Base-by-base conservation (phyloP, 2,888 invertebrate species). In the Pammene aurita region DNA sequence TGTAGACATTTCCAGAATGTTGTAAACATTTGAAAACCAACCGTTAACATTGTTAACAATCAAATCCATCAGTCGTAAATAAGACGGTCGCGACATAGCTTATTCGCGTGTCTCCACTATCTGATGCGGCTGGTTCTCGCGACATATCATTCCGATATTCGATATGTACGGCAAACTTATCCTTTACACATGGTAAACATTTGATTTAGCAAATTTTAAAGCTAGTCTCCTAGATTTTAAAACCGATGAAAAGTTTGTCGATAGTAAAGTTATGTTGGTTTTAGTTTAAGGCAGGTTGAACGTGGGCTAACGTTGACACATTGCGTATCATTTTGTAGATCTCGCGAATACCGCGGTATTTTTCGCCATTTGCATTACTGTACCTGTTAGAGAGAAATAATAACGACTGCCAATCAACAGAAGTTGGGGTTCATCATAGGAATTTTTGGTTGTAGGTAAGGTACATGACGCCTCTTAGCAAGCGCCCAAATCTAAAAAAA, bases 351-450 rank as follows among this genome's bases (percentile, higher is more conserved):
- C 76, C 77, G 71, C 66, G 69, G 77, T 81, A 78, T 82, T 84
- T 84, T 83, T 83, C 80, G 79, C 77, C 80, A 85, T 85, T 84
- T 84, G 80, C 84, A 82, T 85, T 78, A 73, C 73, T 11, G 46
- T 38, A 69, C 58, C 68, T 57, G 54, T 64, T 54, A 54, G n/a
- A 34, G 54, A 34, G 13, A 34, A 35, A 34, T 34, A 35, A 54
- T 52, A 34, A 7, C 11, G 26, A 54, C 34, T 34, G 54, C 13
- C 54, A 16, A 41, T 18, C 10, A 16, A 38, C 10, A 14, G n/a
- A 38, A 26, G 4, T 1, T 26, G 4, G 1, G 4, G 4, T 26
- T 26, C 1, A 26, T 26, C 2, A 26, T 26, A 2, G 26, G 26
- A 2, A 26, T 26, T 26, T 26, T 26, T 26, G 26, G n/a, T n/a